A percentile compares a stretch with the other conserved stretches of the same genome.
These are phyloP conservation scores for Cryptops parisi DNA, from an alignment of 2,888 invertebrate species.

Conservation along the genomic window DNA sequence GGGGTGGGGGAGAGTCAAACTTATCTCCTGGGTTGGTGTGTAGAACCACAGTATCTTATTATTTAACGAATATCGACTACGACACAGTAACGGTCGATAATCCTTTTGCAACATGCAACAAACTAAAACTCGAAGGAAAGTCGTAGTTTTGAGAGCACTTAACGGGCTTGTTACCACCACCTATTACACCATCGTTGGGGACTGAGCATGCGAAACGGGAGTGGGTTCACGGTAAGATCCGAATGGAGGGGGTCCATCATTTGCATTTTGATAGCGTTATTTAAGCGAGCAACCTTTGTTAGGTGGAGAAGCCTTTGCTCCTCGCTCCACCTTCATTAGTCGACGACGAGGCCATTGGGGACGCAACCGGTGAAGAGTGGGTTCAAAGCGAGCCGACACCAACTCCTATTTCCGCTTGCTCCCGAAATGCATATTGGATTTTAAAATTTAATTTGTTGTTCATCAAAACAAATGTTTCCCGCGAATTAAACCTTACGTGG, in stretches of 20 bases:
- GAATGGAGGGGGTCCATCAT: not conserved
- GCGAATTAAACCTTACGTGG: not conserved
- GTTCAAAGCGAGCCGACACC: conserved; percentile 3
- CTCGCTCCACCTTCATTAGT: not conserved
- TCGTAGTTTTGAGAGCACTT: not conserved
- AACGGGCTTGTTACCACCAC: not conserved
- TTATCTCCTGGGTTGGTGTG: no score
- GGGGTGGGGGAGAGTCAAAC: no score
- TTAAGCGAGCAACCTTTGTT: conserved; percentile 3
- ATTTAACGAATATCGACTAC: no score
- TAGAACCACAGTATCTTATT: no score
- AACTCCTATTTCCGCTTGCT: not conserved
- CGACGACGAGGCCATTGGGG: not conserved
- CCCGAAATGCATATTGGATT: conserved; percentile 11
- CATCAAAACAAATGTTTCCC: conserved; percentile 13
- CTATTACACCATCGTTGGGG: not conserved
- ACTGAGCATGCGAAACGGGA: not conserved
- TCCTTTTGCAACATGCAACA: not conserved
- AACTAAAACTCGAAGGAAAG: not conserved
- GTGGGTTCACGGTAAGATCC: not conserved
- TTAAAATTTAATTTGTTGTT: conserved; percentile 14
- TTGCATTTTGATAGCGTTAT: conserved; percentile 11
- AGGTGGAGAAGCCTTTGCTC: not conserved
- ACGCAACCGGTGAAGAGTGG: not conserved
- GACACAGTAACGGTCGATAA: no score